Conservation (phyloP, 2,888 invertebrate species). For the Synanthedon andrenaeformis region DNA sequence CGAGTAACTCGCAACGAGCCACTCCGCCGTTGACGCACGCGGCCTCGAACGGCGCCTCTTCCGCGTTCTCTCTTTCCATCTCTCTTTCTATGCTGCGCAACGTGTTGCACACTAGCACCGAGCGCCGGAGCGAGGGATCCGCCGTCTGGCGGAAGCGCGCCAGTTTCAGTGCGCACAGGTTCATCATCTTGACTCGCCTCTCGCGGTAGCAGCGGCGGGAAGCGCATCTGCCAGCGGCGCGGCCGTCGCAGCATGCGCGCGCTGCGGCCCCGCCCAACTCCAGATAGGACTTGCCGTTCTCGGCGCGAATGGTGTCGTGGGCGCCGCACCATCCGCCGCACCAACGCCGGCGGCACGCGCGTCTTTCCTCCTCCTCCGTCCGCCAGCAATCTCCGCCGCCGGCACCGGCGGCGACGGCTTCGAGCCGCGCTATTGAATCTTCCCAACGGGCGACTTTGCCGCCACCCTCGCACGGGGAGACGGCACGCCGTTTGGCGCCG, state of each 20-base stretch:
- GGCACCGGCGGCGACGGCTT: slow-evolving; percentile 73
- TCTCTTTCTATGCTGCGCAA: slow-evolving; percentile 89
- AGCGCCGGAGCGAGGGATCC: slow-evolving; percentile 89
- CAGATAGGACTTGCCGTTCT: slow-evolving; percentile 90
- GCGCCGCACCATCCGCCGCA: slow-evolving; percentile 68
- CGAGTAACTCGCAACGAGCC: slow-evolving; percentile 74
- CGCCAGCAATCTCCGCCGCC: slow-evolving; percentile 73
- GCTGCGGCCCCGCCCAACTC: slow-evolving; percentile 86
- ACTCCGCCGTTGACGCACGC: slow-evolving; percentile 61
- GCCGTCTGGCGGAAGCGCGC: slow-evolving; percentile 88
- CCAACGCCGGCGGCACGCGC: slow-evolving; percentile 69
- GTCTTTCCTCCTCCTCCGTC: slow-evolving; percentile 65
- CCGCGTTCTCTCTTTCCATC: slow-evolving; percentile 78
- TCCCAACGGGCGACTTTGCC: slow-evolving; percentile 67
- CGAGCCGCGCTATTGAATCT: slow-evolving; percentile 61
- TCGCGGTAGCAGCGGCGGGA: slow-evolving; percentile 87
- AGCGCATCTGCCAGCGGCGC: slow-evolving; percentile 80
- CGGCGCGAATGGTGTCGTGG: slow-evolving; percentile 88
- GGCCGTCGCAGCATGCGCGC: slow-evolving; percentile 81
- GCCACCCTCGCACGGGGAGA: slow-evolving; percentile 63
- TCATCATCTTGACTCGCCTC: slow-evolving; percentile 87
- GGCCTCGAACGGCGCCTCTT: slow-evolving; percentile 65
- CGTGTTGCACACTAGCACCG: slow-evolving; percentile 94
- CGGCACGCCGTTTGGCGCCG: slow-evolving; percentile 67
- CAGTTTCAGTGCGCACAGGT: slow-evolving; percentile 92